Base-by-base conservation (phyloP, 2,113 vertebrate species). In the Heliornis fulica region DNA sequence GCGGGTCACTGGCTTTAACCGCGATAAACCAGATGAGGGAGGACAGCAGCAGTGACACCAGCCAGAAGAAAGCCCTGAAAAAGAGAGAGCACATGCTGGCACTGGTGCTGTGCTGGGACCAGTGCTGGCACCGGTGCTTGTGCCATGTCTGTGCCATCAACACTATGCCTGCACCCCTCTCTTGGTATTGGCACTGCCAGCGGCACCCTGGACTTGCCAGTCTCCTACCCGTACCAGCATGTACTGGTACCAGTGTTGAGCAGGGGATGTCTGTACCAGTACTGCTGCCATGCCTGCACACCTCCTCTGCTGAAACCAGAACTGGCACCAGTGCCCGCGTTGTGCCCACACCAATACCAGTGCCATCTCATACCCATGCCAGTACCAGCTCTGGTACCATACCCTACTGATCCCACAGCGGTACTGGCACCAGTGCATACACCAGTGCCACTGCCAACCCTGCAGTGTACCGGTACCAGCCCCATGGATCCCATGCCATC, bases 11-110 rank as follows among this genome's bases (percentile, higher is more conserved):
- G 56, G 97, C 98, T 83, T 98, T 98, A 34, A 97, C 93, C 1
- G 98, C 97, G 9, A 98, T 97, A 91, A 98, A 98, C 98, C 98
- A 98, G 76, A 98, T 96, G 61, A 98, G 96, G 41, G 98, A 98
- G 26, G 98, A 98, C 18, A 98, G 91, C 48, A 98, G 96, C 85
- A 98, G 92, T 0, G 98, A 98, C 50, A 98, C 96, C 66, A 98
- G 95, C 98, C 98, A 98, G 95, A 98, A 98, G 79, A 98, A 98
- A 63, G 98, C 98, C 89, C 98, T 98, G 96, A 17, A 45, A 57
- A 50, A 50, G 21, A 75, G 56, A 72, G 15, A 64, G 60, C 11
- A 1, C 8, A 34, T 75, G 77, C 46, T 89, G 77, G 61, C 56
- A 78, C 53, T 0, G 0, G 63, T 38, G 59, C 50, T 57, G 54